phyloP scores from a whole-genome alignment of 2,888 invertebrate species.

The Nezara viridula region DNA sequence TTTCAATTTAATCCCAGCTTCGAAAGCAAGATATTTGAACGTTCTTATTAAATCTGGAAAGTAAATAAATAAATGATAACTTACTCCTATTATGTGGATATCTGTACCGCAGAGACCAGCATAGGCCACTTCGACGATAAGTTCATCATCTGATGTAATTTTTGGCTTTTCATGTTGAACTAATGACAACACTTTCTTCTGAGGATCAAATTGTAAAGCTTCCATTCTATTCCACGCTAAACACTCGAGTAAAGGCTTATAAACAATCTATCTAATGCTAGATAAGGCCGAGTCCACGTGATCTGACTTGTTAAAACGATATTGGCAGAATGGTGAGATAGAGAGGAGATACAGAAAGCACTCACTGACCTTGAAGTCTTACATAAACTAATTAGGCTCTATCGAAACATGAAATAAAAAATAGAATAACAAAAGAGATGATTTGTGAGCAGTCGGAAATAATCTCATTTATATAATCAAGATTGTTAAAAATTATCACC shows the following conservation, averaged over 20 bases:
- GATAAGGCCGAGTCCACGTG: not conserved
- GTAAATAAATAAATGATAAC: slow-evolving; percentile 58
- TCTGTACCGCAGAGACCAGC: slow-evolving; percentile 82
- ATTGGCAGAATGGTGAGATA: not conserved
- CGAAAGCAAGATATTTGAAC: too few species aligned
- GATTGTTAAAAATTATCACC: not conserved
- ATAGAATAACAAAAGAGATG: not conserved
- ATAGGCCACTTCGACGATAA: slow-evolving; percentile 77
- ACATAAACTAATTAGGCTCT: not conserved
- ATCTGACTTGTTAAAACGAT: not conserved
- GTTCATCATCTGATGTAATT: slow-evolving; percentile 72
- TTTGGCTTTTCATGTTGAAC: slow-evolving; percentile 71
- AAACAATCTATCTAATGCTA: not conserved
- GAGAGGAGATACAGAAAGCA: too few species aligned
- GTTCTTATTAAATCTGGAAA: too few species aligned
- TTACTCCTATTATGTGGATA: slow-evolving; percentile 79
- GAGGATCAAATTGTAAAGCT: slow-evolving; percentile 64
- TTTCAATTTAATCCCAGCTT: too few species aligned
- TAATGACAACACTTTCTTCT: slow-evolving; percentile 64
- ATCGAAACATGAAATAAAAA: not conserved
- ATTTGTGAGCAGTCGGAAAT: not conserved
- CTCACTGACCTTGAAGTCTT: not conserved
- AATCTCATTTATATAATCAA: not conserved
- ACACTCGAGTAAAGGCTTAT: not conserved
- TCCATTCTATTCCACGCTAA: slow-evolving; percentile 61